Conservation (phyloP, 2,113 vertebrate species). For the Tricholaema leucomelas region DNA sequence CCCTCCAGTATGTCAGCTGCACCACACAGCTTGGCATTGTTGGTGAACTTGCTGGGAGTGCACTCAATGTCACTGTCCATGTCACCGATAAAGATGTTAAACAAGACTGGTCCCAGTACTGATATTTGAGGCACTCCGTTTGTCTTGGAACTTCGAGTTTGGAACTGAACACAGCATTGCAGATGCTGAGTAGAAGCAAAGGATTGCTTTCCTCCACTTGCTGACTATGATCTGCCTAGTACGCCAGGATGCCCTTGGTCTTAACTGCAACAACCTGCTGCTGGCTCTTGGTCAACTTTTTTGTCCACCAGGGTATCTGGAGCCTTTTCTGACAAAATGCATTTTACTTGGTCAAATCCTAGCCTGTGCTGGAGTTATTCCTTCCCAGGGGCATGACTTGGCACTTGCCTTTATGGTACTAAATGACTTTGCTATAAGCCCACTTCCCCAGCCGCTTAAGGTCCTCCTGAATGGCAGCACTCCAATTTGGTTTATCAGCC, state of each 20-base stretch:
- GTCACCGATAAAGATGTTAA: too few species aligned
- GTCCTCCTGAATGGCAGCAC: background rate
- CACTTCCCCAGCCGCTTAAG: background rate
- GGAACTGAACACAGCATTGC: background rate
- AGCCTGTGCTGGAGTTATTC: background rate
- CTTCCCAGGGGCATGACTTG: background rate
- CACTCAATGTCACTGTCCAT: too few species aligned
- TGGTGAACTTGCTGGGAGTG: too few species aligned
- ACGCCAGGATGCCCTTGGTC: background rate
- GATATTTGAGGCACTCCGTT: too few species aligned
- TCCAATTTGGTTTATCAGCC: background rate
- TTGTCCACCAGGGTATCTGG: fast-evolving
- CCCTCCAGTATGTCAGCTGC: too few species aligned
- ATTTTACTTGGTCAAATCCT: background rate
- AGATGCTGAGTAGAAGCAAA: background rate
- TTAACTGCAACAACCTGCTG: background rate
- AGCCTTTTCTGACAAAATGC: background rate
- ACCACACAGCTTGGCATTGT: too few species aligned
- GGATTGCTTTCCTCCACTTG: background rate
- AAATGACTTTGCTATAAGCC: background rate
- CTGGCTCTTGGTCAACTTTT: background rate
- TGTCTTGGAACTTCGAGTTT: background rate
- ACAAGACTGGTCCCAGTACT: too few species aligned
- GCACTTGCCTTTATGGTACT: background rate
- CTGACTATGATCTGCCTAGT: background rate